A percentile compares a stretch with the other conserved stretches of the same genome.
Conservation (phyloP, 2,888 invertebrate species). For the Euplagia quadripunctaria region DNA sequence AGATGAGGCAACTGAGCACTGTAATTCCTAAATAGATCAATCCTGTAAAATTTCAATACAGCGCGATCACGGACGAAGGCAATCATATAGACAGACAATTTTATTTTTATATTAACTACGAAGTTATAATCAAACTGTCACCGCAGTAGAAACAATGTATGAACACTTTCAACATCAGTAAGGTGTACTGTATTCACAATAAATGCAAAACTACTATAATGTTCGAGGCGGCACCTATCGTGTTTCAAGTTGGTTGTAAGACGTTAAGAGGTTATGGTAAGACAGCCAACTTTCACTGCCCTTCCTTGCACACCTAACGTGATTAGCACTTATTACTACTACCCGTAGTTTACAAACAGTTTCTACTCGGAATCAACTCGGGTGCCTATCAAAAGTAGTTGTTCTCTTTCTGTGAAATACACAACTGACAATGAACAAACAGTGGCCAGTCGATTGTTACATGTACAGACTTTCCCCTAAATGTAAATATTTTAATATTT, state of each 20-base stretch:
- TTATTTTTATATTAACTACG: neutral
- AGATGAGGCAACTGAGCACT: neutral
- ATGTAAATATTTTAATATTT: constrained; percentile 30
- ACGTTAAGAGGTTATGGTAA: neutral
- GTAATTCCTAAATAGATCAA: neutral
- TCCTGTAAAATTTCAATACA: neutral
- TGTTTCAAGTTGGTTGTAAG: neutral
- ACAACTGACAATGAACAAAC: constrained; percentile 32
- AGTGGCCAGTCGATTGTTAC: constrained; percentile 30
- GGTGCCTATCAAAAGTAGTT: constrained; percentile 27
- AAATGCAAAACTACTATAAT: neutral
- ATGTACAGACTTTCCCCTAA: constrained; percentile 25
- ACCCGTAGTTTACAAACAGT: constrained; percentile 28
- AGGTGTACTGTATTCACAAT: neutral
- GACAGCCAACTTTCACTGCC: neutral
- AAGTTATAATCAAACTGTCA: neutral
- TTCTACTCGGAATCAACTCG: constrained; percentile 25
- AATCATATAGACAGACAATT: neutral
- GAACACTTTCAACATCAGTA: neutral
- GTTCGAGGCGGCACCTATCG: neutral
- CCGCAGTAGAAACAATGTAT: neutral
- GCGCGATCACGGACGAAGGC: neutral
- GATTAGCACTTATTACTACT: constrained; percentile 24
- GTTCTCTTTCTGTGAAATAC: constrained; percentile 36
- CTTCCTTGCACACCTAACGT: neutral